phyloP scores from a whole-genome alignment of 2,888 invertebrate genomes.

The Zygaena filipendulae region DNA sequence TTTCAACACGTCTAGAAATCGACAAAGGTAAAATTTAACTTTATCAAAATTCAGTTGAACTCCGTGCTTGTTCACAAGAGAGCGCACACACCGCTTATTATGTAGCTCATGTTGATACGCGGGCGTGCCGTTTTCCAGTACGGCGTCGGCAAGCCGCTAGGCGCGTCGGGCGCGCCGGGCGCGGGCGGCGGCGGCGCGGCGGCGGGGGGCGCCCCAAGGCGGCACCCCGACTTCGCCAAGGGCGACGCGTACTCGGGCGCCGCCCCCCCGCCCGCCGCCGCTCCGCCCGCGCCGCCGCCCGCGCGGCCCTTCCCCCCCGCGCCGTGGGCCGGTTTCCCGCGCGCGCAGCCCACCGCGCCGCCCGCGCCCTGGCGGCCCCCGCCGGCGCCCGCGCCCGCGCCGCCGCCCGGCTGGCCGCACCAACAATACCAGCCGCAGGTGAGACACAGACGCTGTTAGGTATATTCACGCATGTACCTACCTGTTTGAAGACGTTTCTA shows the following conservation, averaged over 20 bases:
- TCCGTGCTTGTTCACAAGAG: no score
- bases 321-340: conserved; percentile 39
- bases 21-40: no score
- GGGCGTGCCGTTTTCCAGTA: conserved; percentile 41
- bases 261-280: conserved; percentile 25
- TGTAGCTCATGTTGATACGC: no score
- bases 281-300: conserved; percentile 20
- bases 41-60: no score
- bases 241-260: conserved; percentile 46
- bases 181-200: conserved; percentile 36
- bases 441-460: no score
- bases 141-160: conserved; percentile 57
- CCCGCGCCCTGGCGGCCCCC: conserved; percentile 38
- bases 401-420: conserved; percentile 42
- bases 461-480: no score
- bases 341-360: conserved; percentile 38
- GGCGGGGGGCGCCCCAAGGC: conserved; percentile 71
- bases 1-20: no score
- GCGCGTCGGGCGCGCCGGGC: conserved; percentile 42
- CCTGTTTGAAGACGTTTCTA: no score
- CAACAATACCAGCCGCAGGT: conserved; percentile 47
- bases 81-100: no score
- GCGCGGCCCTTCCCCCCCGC: conserved; percentile 22
- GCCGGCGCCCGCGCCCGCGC: conserved; percentile 30
- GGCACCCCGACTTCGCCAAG: conserved; percentile 85